These are phyloP conservation scores for Dicyrtomina minuta DNA, from an alignment of 2,888 invertebrate genomes.

Conservation along the genomic window DNA sequence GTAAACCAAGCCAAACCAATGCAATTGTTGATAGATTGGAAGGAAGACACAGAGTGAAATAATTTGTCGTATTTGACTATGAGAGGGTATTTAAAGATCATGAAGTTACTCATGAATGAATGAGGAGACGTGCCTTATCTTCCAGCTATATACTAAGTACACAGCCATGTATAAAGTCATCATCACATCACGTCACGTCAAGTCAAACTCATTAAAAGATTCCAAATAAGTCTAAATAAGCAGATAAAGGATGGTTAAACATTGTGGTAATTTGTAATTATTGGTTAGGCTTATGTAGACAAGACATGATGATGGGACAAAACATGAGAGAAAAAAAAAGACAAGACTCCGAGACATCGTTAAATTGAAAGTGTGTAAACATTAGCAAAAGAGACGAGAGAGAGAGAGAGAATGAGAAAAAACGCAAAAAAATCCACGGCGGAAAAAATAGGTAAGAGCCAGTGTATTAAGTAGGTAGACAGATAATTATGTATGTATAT, in stretches of 20 bases:
- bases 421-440: too few relatives aligned
- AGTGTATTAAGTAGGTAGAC: background rate
- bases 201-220: slow-evolving; percentile 29
- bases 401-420: background rate
- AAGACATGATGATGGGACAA: background rate
- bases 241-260: slow-evolving; percentile 22
- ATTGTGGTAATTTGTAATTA: slow-evolving; percentile 27
- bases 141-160: slow-evolving; percentile 5
- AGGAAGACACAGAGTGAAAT: slow-evolving; percentile 11
- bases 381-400: too few relatives aligned
- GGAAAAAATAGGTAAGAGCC: too few relatives aligned
- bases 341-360: too few relatives aligned
- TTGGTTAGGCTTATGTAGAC: slow-evolving; percentile 6
- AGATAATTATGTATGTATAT: background rate
- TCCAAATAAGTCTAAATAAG: slow-evolving; percentile 21
- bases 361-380: too few relatives aligned
- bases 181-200: slow-evolving; percentile 13
- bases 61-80: slow-evolving; percentile 23
- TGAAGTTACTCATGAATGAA: slow-evolving; percentile 23
- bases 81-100: slow-evolving; percentile 19
- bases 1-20: too few relatives aligned
- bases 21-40: too few relatives aligned
- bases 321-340: too few relatives aligned
- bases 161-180: background rate
- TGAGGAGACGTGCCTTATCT: background rate